Evolutionary conservation across 2,888 invertebrate species (phyloP).

Genomic region (Carcina quercana): DNA sequence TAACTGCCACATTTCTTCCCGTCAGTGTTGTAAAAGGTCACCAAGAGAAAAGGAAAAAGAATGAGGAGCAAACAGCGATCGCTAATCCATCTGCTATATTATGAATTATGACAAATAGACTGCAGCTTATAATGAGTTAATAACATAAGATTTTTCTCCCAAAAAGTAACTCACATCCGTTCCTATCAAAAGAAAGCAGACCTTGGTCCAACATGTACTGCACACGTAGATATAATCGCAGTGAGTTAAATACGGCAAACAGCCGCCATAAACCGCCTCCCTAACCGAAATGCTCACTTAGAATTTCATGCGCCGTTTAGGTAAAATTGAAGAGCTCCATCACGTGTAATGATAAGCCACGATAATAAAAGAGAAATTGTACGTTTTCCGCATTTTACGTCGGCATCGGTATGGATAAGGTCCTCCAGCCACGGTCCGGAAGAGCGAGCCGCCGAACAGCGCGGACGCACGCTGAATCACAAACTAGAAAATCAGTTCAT

Average conservation of each 20-base stretch:
- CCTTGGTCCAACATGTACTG: no score
- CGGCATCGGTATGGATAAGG: conserved; percentile 31
- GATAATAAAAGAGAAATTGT: conserved; percentile 33
- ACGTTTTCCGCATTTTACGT: conserved; percentile 36
- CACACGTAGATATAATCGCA: no score
- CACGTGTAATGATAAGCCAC: conserved; percentile 33
- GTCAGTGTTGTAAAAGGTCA: no score
- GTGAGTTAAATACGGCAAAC: conserved; percentile 15
- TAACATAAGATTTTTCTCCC: no score
- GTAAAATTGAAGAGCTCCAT: conserved; percentile 30
- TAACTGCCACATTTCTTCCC: no score
- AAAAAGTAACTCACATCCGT: no score
- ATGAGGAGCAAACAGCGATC: no score
- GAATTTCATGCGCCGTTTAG: conserved; percentile 36
- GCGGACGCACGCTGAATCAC: conserved; percentile 56
- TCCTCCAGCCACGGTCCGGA: conserved; percentile 28
- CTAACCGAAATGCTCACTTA: conserved; percentile 19
- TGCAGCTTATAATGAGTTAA: no score
- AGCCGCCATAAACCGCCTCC: conserved; percentile 24
- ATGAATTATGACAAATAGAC: no score
- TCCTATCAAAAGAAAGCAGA: no score
- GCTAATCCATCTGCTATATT: no score
- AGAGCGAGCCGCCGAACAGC: conserved; percentile 41
- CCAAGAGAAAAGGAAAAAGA: no score
- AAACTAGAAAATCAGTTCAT: conserved; percentile 60